phyloP scores from a whole-genome alignment of 2,113 vertebrate genomes.

The Oenanthe melanoleuca region DNA sequence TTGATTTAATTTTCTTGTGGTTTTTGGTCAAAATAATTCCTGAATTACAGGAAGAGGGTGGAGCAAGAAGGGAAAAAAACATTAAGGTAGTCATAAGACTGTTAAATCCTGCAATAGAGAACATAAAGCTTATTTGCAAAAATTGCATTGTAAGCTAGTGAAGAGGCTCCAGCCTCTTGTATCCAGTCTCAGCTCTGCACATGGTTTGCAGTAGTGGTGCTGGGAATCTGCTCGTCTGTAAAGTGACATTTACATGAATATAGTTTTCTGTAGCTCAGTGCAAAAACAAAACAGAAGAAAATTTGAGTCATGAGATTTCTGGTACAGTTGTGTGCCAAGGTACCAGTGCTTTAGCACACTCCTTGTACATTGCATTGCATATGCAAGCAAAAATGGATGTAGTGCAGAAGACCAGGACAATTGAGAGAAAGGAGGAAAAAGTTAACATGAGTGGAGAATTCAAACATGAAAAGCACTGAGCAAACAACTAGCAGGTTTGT shows the following conservation, averaged over 20 bases:
- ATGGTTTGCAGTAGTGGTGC: background rate
- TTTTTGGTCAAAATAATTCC: background rate
- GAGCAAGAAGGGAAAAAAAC: background rate
- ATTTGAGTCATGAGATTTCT: background rate
- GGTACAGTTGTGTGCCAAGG: background rate
- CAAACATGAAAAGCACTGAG: background rate
- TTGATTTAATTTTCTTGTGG: background rate
- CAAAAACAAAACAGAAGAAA: background rate
- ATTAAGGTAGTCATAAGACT: background rate
- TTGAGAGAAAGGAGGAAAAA: background rate
- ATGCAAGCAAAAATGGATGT: background rate
- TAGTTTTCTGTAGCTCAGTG: background rate
- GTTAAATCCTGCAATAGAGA: background rate
- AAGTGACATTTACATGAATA: background rate
- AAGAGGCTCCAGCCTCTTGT: background rate
- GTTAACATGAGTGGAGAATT: background rate
- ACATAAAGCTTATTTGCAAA: background rate
- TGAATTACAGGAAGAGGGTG: background rate
- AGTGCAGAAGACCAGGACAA: background rate
- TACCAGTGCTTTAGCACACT: background rate
- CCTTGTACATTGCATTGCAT: background rate
- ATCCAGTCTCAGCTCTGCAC: background rate
- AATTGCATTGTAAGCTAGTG: background rate
- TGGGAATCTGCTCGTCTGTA: background rate
- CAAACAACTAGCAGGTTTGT: background rate